Evolutionary conservation across 1,140 invertebrate genomes (phyloP), one percentile per base, ranked within the genome.

Genomic region (Scaptomyza graminum): DNA sequence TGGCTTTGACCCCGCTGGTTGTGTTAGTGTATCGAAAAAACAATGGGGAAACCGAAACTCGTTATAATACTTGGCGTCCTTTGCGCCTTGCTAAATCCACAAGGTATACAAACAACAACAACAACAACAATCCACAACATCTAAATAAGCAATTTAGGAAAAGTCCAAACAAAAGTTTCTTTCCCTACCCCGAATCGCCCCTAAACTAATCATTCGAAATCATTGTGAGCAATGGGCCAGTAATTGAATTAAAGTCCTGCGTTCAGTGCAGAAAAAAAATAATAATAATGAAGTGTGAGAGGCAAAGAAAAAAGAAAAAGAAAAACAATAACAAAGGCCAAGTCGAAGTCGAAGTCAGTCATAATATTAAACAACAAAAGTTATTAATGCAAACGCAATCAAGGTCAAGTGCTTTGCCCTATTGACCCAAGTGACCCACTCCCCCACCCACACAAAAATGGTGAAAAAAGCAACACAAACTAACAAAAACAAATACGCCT

Each of bases 341-440:
- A 52, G 68, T 52, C 83, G 82, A 28, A 31, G 50, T 3, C 12
- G 44, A 46, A 52, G 68, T 52, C 83, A 82, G 81, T 85, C 81
- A 85, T 75, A 85, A 82, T 73, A 87, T 87, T 78, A 87, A 87
- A 88, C 72, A 76, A 66, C 44, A 56, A 50, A 66, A 88, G 75
- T 87, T 88, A 87, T 87, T 88, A 87, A 83, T 87, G 79, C 83
- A 76, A 87, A 83, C 83, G 66, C 79, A 83, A 87, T 88, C 82
- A 87, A 87, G 82, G 82, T 87, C 82, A 87, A 88, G 83, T 87
- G 76, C 83, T 82, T 79, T 88, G 82, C 71, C 83, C 82, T 76
- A 81, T 87, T 85, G 82, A 85, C 66, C 77, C 76, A 68, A 68
- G 54, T 44, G 11, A 16, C 49, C 39, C 43, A 41, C 55, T 25